Evolutionary conservation across 2,888 invertebrate species (phyloP).

Genomic region (Saturnia japonica): DNA sequence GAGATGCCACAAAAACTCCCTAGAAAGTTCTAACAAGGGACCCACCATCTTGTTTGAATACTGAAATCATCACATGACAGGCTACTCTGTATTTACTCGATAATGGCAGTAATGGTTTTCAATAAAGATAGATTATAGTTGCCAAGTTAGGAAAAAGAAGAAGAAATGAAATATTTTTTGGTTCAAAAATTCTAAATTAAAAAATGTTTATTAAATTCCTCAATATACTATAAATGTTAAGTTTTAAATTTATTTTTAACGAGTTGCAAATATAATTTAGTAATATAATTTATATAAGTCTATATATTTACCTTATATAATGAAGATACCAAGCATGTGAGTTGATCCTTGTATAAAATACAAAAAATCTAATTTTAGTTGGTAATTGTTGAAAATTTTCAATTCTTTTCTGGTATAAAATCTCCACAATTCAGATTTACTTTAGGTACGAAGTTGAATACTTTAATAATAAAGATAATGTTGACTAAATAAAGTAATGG

Average conservation of each 20-base stretch:
- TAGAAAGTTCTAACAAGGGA: too few relatives aligned
- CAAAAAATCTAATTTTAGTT: background rate
- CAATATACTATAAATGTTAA: background rate
- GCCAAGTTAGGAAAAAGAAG: too few relatives aligned
- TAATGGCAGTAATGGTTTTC: too few relatives aligned
- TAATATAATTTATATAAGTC: background rate
- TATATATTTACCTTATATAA: background rate
- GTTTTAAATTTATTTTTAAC: background rate
- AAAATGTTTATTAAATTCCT: background rate
- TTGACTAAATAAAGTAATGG: background rate
- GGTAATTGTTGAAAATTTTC: background rate
- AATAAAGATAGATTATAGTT: too few relatives aligned
- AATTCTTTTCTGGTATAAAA: background rate
- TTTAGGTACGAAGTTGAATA: background rate
- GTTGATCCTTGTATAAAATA: background rate
- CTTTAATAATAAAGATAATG: background rate
- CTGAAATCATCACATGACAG: too few relatives aligned
- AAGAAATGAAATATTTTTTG: too few relatives aligned
- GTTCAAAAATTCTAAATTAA: background rate
- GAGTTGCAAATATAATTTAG: background rate
- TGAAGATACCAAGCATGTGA: background rate
- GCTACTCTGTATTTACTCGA: too few relatives aligned
- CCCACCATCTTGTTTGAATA: too few relatives aligned
- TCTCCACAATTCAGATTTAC: background rate
- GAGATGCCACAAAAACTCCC: too few relatives aligned